Evolutionary conservation across 2,113 vertebrate species (phyloP).

Genomic region (Tiliqua scincoides): DNA sequence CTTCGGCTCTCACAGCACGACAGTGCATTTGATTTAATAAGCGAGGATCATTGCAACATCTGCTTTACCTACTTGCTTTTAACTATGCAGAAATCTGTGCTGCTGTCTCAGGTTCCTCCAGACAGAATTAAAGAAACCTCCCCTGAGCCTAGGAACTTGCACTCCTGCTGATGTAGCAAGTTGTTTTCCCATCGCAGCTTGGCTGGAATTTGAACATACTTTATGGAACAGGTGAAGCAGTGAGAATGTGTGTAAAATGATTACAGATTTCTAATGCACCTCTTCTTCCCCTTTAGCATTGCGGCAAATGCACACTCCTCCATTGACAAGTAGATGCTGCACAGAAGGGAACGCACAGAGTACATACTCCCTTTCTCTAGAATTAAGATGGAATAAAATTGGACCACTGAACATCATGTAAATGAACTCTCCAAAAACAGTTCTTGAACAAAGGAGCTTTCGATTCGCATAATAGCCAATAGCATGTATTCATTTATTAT

Average conservation of each 20-base stretch:
- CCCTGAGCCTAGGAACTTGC: background rate
- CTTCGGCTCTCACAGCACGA: background rate
- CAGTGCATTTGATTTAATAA: constrained; percentile 14
- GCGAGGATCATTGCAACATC: background rate
- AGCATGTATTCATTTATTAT: background rate
- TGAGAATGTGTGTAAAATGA: background rate
- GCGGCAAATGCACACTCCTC: no score
- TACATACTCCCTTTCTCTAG: background rate
- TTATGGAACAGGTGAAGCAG: constrained; percentile 9
- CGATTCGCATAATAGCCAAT: background rate
- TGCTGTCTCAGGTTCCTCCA: background rate
- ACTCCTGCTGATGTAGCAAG: constrained; percentile 18
- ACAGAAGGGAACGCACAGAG: background rate
- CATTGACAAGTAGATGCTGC: background rate
- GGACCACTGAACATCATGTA: background rate
- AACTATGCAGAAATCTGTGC: background rate
- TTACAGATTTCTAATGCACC: background rate
- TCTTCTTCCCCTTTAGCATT: background rate
- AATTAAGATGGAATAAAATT: background rate
- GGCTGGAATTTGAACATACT: constrained; percentile 13
- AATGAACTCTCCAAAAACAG: background rate
- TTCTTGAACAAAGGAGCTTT: background rate
- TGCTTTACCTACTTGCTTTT: constrained; percentile 1
- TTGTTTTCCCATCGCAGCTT: constrained; percentile 15
- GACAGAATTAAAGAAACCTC: background rate